A percentile compares a stretch with the other conserved stretches of the same genome.
Evolutionary conservation across 2,797 vertebrate species (phyloP).

Genomic region (Monodelphis domestica): DNA sequence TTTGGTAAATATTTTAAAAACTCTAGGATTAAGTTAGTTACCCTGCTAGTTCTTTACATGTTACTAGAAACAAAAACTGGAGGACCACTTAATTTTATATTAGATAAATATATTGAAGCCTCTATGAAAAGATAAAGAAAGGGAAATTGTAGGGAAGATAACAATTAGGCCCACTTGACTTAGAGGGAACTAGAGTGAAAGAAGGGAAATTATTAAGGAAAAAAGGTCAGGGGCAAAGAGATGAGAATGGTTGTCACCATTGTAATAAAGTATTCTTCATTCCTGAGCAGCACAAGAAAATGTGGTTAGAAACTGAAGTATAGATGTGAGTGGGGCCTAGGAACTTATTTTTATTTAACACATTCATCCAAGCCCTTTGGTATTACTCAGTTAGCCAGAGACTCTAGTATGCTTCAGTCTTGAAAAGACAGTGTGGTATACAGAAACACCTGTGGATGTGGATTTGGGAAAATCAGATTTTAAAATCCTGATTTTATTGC

Average conservation of each 20-base stretch:
- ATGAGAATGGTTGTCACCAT: neutral
- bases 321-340: neutral
- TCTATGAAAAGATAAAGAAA: constrained; percentile 25
- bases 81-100: constrained; percentile 67
- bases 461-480: neutral
- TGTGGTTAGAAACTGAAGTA: neutral
- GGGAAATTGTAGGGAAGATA: neutral
- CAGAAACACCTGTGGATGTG: neutral
- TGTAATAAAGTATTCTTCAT: neutral
- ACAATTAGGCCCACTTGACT: neutral
- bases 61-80: constrained; percentile 53
- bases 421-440: neutral
- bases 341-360: neutral
- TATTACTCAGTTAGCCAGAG: neutral
- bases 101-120: constrained; percentile 58
- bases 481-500: neutral
- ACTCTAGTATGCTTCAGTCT: neutral
- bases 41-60: constrained; percentile 58
- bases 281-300: neutral
- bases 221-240: neutral
- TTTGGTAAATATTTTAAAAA: constrained; percentile 6
- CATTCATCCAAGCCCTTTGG: neutral
- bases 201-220: neutral
- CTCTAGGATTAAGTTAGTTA: constrained; percentile 64
- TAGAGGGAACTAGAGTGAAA: neutral